Conservation (phyloP, 2,797 vertebrate species). For the Catostomus latipinnis region DNA sequence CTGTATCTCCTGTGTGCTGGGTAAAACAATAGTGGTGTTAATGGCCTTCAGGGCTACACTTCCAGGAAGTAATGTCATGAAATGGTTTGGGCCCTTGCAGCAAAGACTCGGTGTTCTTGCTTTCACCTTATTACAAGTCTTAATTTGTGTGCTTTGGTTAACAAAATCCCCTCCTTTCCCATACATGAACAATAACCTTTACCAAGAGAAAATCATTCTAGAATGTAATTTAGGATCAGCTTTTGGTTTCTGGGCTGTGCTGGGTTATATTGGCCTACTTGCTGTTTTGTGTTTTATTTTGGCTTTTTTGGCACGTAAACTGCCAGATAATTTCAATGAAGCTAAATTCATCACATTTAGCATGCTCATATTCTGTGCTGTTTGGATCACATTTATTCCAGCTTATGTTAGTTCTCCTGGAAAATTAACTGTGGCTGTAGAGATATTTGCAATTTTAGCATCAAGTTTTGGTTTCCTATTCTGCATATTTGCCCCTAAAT, state of each 20-base stretch:
- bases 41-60: constrained; percentile 77
- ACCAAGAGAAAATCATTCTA: constrained; percentile 73
- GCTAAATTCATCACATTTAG: constrained; percentile 78
- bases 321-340: constrained; percentile 78
- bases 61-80: constrained; percentile 76
- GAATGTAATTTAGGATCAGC: constrained; percentile 71
- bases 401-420: no score
- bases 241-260: constrained; percentile 72
- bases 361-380: constrained; percentile 78
- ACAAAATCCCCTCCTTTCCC: constrained; percentile 73
- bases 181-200: constrained; percentile 63
- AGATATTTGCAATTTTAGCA: no score
- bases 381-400: constrained; percentile 65
- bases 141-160: constrained; percentile 76
- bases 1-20: constrained; percentile 77
- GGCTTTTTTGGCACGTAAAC: constrained; percentile 73
- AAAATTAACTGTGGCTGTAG: no score
- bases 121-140: constrained; percentile 72
- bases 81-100: constrained; percentile 77
- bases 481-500: no score
- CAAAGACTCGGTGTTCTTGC: constrained; percentile 73
- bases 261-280: constrained; percentile 75
- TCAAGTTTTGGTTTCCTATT: no score
- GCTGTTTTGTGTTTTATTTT: constrained; percentile 71
- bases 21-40: constrained; percentile 78